Evolutionary conservation across 2,113 vertebrate species (phyloP), one percentile per base, ranked within the genome.

Genomic region (Myotis yumanensis): DNA sequence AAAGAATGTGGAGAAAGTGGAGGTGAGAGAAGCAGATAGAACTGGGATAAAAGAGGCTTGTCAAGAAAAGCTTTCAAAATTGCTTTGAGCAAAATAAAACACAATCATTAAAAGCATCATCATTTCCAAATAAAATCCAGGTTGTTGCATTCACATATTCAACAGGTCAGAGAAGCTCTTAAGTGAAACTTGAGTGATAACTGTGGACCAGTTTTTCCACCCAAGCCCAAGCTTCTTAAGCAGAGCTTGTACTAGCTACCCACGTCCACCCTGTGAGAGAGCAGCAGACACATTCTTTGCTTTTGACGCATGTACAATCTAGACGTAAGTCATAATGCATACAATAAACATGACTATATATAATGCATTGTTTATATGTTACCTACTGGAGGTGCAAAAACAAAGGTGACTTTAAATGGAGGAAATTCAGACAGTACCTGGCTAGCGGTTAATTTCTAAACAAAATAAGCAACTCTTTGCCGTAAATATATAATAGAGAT

Each of bases 371-470:
- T 72, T 72, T 71, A 35, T 51, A 62, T 84, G 64, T 94, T 89
- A 75, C 72, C 51, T 94, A 71, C 30, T 54, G 2, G 64, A 48
- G 48, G 18, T 16, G 28, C 52, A 86, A 90, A 80, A 90, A 90
- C 75, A 89, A 95, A 72, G 35, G 51, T 25, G 0, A 68, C 66
- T 94, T 86, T 96, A 96, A 81, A 43, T 68, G 54, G 46, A 77
- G 72, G 20, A 82, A 73, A 76, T 91, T 95, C 40, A 43, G 11
- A 69, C 32, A 94, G 32, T 69, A 69, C 40, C 43, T 94, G 69
- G 4, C 73, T 89, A 86, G 57, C 25, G 48, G 57, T 91, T 93
- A 73, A 96, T 94, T 92, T 68, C 64, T 93, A n/a, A 90, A 30
- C 46, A 84, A 76, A 68, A 72, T 80, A 81, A 91, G 35, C 5